Conservation (phyloP, 1,140 invertebrate species). For the Adelges cooleyi region DNA sequence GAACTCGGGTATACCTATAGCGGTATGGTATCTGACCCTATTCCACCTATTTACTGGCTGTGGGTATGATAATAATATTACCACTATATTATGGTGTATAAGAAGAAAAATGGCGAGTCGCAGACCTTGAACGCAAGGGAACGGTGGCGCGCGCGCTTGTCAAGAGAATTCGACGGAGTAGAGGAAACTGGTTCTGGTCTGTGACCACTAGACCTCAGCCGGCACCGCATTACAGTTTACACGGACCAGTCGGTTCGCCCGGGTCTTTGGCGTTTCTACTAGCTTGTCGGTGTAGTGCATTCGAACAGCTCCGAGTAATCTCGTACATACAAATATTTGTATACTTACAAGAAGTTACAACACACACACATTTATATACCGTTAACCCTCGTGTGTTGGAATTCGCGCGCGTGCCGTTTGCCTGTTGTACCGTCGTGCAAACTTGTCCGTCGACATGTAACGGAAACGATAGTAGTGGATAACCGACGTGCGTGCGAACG, state of each 20-base stretch:
- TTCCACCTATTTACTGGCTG: too few species aligned
- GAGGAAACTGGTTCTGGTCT: constrained; percentile 21
- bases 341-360: too few species aligned
- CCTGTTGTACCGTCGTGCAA: not conserved
- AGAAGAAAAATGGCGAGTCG: constrained; percentile 15
- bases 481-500: too few species aligned
- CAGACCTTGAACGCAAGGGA: constrained; percentile 18
- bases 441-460: too few species aligned
- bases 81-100: too few species aligned
- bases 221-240: not conserved
- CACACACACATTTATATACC: too few species aligned
- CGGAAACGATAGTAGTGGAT: too few species aligned
- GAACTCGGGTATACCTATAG: too few species aligned
- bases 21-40: too few species aligned
- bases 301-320: not conserved
- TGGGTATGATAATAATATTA: too few species aligned
- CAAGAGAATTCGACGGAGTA: not conserved
- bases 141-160: not conserved
- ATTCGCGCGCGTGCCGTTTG: not conserved
- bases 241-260: not conserved
- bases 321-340: too few species aligned
- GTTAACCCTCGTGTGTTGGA: not conserved
- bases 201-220: not conserved
- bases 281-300: not conserved
- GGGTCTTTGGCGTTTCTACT: not conserved